Evolutionary conservation across 2,113 vertebrate species (phyloP), one percentile per base, ranked within the genome.

Genomic region (Vimba vimba): DNA sequence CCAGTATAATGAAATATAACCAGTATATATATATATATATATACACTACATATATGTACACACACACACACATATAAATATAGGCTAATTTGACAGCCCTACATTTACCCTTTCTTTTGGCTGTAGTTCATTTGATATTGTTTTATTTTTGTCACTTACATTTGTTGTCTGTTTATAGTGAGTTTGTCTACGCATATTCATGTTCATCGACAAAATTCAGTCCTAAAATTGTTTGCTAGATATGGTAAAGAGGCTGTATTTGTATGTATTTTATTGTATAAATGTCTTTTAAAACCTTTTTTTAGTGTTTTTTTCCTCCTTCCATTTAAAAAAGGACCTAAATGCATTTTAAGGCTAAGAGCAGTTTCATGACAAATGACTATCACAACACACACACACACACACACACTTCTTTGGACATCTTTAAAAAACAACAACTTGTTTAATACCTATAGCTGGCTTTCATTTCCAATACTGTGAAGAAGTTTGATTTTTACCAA

Each of bases 401-500:
- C 50, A 43, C 39, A 43, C 8, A 60, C 25, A 27, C 25, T 33
- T 69, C 4, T 36, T 69, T 39, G 19, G 30, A 21, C 17, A 43
- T 12, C 9, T 43, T 71, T 43, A 21, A 39, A 71, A 39, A 39
- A 19, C 19, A 43, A 43, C 23, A 12, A 71, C 9, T 43, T 43
- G 68, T 71, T 43, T 23, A 11, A 71, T 23, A 11, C 33, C 19
- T 6, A 23, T 57, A 25, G 23, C 45, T 47, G 12, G 39, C 23
- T 75, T 47, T 47, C 4, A 47, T 17, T 7, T 43, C 12, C 43
- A 75, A 75, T 25, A 2, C 33, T 50, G 57, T 82, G 80, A 69
- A 82, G 17, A 69, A 4, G 45, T 82, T 69, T 82, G 80, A 69
- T 82, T 82, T 52, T 57, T 3, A 57, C 6, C 19, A 57, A 57